Conservation (phyloP, 2,797 vertebrate genomes). For the Sebastes steindachneri region DNA sequence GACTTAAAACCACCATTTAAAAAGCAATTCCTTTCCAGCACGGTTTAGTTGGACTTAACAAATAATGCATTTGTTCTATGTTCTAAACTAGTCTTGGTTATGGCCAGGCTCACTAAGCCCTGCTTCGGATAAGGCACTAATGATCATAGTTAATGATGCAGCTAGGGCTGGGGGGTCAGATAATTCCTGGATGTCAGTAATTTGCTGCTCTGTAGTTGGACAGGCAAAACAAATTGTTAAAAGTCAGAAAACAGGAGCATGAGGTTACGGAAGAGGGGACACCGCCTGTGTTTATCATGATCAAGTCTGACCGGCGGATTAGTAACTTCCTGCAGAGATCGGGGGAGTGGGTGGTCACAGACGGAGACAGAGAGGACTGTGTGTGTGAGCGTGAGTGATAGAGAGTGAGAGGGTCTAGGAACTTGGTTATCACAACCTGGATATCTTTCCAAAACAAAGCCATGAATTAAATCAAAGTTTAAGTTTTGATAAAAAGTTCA, state of each 20-base stretch:
- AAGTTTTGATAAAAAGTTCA: neutral
- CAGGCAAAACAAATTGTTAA: slow-evolving; percentile 39
- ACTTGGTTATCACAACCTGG: neutral
- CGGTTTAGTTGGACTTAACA: neutral
- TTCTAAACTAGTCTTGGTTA: neutral
- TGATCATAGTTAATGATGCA: slow-evolving; percentile 42
- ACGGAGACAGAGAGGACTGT: slow-evolving; percentile 12
- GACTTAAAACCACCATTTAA: neutral
- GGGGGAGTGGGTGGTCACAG: slow-evolving; percentile 34
- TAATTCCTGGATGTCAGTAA: slow-evolving; percentile 18
- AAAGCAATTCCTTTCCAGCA: neutral
- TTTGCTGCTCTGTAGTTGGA: slow-evolving; percentile 18
- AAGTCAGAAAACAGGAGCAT: slow-evolving; percentile 32
- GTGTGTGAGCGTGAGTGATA: neutral
- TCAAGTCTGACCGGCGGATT: slow-evolving; percentile 52
- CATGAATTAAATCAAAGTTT: neutral
- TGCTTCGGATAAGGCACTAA: slow-evolving; percentile 26
- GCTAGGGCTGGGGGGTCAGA: slow-evolving; percentile 25
- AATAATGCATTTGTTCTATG: neutral
- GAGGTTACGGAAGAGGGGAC: slow-evolving; percentile 26
- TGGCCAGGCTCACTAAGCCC: neutral
- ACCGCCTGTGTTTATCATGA: slow-evolving; percentile 56
- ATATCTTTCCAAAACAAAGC: neutral
- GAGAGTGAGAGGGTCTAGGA: neutral
- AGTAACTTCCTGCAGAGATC: slow-evolving; percentile 57